Evolutionary conservation across 2,113 vertebrate species (phyloP), one percentile per base, ranked within the genome.

Genomic region (Pleuronectes platessa): DNA sequence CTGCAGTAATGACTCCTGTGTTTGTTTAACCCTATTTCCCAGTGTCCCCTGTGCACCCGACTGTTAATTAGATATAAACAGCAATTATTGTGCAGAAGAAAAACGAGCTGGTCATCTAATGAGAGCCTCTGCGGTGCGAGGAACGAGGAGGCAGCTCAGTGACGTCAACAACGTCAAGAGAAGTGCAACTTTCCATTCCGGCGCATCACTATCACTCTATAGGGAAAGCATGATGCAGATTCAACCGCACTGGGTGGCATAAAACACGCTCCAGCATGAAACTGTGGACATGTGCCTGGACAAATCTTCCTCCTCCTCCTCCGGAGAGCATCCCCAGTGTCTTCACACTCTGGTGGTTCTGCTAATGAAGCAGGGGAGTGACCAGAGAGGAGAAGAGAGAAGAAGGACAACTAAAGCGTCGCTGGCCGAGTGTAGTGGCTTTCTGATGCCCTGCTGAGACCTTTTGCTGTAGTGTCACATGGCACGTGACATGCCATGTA

Each of bases 31-130:
- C 61, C 31, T 40, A 67, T 76, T 79, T 71, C 63, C 58, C 64
- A 26, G 37, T 66, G 72, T 78, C 89, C 81, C 74, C 81, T 78
- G 79, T 72, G 81, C 79, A 87, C 72, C 85, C 70, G 74, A 64
- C 76, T 66, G 78, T 90, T 92, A 90, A 93, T 84, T 83, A 87
- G 82, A 88, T 91, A 89, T 75, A 89, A 93, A 92, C 87, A 89
- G 89, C 86, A 85, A 88, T 91, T 91, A 93, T 91, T 88, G 89
- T 90, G 80, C 85, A 83, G 70, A 83, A 82, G 83, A 89, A 92
- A 83, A 88, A 85, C 74, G 60, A 81, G 78, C 83, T 65, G 86
- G 81, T 89, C 92, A 88, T 85, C 83, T 89, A 86, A 85, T 83
- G 83, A 90, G 87, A 82, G 88, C 78, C 90, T 90, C 87, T 91